A percentile compares a stretch with the other conserved stretches of the same genome.
Conservation (phyloP, 2,113 vertebrate genomes). For the Lasiurus cinereus region DNA sequence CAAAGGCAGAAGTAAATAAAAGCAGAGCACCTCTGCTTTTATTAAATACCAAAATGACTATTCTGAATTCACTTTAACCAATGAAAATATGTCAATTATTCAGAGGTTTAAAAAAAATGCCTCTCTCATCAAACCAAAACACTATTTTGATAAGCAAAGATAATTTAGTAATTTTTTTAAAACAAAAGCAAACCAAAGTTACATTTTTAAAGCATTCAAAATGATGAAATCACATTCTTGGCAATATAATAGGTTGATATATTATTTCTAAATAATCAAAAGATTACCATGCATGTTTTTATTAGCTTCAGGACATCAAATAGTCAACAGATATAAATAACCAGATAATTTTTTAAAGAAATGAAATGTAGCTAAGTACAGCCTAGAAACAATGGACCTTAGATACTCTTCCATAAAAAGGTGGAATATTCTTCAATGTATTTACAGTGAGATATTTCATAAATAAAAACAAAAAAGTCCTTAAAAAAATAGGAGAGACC, state of each 20-base stretch:
- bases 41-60: constrained; percentile 54
- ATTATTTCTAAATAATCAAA: constrained; percentile 31
- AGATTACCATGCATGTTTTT: constrained; percentile 38
- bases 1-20: not conserved
- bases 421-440: not conserved
- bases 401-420: not conserved
- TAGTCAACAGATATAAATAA: not conserved
- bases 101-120: constrained; percentile 7
- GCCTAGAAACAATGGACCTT: not conserved
- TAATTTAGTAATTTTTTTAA: not conserved
- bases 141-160: constrained; percentile 36
- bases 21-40: constrained; percentile 24
- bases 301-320: constrained; percentile 24
- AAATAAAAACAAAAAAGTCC: not conserved
- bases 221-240: constrained; percentile 38
- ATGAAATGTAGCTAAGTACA: constrained; percentile 22
- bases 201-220: constrained; percentile 16
- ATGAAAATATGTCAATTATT: constrained; percentile 53
- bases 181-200: constrained; percentile 50
- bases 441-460: not conserved
- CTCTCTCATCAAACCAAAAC: constrained; percentile 24
- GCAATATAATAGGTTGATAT: not conserved
- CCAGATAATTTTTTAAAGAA: constrained; percentile 8
- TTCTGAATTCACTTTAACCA: constrained; percentile 43
- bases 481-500: constrained; percentile 31